Conservation (phyloP, 2,888 invertebrate genomes). For the Dromius quadrimaculatus region DNA sequence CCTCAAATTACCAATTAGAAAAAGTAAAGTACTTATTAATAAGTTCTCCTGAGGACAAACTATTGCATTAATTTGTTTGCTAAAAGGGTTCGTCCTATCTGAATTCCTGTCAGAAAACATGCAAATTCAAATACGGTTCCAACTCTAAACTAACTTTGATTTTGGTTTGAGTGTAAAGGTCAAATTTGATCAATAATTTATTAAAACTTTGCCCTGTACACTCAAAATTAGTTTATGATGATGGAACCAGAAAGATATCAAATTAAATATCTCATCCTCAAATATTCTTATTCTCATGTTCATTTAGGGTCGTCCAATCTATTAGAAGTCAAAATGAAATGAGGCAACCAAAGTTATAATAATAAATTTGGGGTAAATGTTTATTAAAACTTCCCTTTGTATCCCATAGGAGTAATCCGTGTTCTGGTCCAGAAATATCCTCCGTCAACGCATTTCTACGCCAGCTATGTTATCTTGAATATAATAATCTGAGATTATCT, state of each 20-base stretch:
- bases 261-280: not conserved
- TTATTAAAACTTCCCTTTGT: constrained; percentile 25
- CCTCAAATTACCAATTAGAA: too few relatives aligned
- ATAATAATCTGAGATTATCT: constrained; percentile 50
- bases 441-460: constrained; percentile 35
- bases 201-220: constrained; percentile 28
- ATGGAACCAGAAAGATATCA: not conserved
- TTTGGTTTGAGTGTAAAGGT: constrained; percentile 20
- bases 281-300: too few relatives aligned
- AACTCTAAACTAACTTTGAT: constrained; percentile 30
- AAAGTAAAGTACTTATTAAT: too few relatives aligned
- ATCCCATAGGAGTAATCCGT: not conserved
- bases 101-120: constrained; percentile 24
- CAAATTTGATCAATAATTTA: constrained; percentile 33
- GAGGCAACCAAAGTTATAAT: too few relatives aligned
- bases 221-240: not conserved
- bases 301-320: too few relatives aligned
- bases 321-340: not conserved
- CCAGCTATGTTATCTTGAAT: constrained; percentile 45
- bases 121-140: constrained; percentile 33
- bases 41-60: constrained; percentile 18
- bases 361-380: too few relatives aligned
- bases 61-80: constrained; percentile 21
- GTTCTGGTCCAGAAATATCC: constrained; percentile 5
- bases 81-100: constrained; percentile 1